Evolutionary conservation across 2,888 invertebrate genomes (phyloP).

Genomic region (Hydroisotoma schaefferi): DNA sequence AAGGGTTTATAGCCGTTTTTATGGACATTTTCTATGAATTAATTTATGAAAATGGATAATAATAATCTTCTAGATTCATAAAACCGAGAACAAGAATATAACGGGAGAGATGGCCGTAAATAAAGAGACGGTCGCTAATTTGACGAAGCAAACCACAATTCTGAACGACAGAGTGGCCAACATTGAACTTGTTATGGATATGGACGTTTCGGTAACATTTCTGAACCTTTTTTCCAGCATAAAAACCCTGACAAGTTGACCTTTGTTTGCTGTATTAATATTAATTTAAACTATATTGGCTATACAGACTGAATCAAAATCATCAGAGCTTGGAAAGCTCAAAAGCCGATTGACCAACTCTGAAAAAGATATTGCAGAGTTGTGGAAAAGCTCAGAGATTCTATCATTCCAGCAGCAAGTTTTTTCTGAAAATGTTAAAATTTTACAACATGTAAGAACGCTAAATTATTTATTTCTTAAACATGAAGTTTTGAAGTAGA

Average conservation of each 20-base stretch:
- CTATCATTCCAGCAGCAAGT: constrained; percentile 36
- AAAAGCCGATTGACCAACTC: constrained; percentile 19
- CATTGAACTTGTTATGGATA: constrained; percentile 29
- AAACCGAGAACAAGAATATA: constrained; percentile 33
- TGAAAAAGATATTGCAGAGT: constrained; percentile 33
- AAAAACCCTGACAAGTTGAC: too few species aligned
- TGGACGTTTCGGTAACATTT: constrained; percentile 26
- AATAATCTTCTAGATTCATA: constrained; percentile 34
- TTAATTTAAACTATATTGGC: too few species aligned
- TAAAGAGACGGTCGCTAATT: constrained; percentile 24
- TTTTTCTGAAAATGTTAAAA: constrained; percentile 19
- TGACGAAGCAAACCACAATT: constrained; percentile 12
- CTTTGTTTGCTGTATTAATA: background rate
- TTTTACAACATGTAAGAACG: constrained; percentile 11
- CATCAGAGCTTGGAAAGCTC: constrained; percentile 20
- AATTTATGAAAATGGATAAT: too few species aligned
- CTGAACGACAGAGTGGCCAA: constrained; percentile 24
- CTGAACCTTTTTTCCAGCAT: background rate
- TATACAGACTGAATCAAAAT: constrained; percentile 11
- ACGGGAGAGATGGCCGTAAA: constrained; percentile 18
- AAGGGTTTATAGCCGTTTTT: too few species aligned
- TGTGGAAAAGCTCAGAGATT: constrained; percentile 42
- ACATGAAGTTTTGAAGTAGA: background rate
- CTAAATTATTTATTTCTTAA: background rate
- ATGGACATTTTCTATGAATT: background rate